phyloP scores from a whole-genome alignment of 2,888 invertebrate species.

The Meghimatium bilineatum region DNA sequence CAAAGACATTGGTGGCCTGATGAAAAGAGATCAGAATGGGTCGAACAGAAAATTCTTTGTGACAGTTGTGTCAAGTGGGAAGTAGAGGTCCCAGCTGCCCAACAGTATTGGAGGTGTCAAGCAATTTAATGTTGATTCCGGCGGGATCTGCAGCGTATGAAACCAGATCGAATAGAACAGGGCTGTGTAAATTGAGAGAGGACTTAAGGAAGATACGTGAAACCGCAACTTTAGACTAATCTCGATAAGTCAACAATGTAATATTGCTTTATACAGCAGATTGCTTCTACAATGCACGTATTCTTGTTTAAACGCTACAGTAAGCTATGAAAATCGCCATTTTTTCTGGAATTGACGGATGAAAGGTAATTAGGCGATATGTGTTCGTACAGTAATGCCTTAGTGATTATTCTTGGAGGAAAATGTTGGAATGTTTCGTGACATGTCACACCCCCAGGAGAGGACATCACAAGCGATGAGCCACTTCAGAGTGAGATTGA shows the following conservation, averaged over 20 bases:
- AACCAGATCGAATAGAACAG: conserved; percentile 6
- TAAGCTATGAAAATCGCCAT: neutral
- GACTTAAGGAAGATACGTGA: neutral
- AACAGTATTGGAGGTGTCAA: conserved; percentile 58
- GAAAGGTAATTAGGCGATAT: neutral
- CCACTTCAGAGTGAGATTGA: conserved; percentile 53
- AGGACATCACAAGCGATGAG: conserved; percentile 47
- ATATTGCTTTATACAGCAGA: neutral
- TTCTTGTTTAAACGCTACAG: neutral
- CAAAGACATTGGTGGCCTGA: conserved; percentile 31
- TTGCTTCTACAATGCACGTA: neutral
- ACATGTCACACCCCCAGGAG: conserved; percentile 38
- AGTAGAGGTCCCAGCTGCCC: conserved; percentile 56
- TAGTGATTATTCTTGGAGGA: conserved; percentile 6
- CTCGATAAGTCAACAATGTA: neutral
- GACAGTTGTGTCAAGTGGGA: conserved; percentile 28
- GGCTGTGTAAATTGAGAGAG: no score
- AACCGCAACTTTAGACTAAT: neutral
- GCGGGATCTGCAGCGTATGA: conserved; percentile 13
- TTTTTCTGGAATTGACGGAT: neutral
- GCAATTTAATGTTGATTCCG: conserved; percentile 56
- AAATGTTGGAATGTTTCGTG: conserved; percentile 31
- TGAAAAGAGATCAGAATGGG: conserved; percentile 38
- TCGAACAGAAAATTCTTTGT: conserved; percentile 29
- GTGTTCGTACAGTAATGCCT: neutral